Percentiles rank a stretch among this genome's conserved stretches.
phyloP scores from a whole-genome alignment of 1,140 invertebrate species.

The Carposina sasakii region DNA sequence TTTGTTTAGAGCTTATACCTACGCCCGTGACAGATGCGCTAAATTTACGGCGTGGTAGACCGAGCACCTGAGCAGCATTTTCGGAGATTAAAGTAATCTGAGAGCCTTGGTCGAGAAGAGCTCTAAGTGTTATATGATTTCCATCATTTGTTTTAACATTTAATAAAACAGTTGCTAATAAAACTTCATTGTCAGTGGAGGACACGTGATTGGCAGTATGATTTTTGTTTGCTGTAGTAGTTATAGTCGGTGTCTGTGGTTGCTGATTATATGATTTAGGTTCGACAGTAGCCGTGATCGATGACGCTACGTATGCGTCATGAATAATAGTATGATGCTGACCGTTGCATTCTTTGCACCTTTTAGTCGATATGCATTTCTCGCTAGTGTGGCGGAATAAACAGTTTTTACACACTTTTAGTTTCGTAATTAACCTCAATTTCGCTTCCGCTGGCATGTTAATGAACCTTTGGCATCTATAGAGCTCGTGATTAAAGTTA shows the following conservation, averaged over 20 bases:
- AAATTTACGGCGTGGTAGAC: background rate
- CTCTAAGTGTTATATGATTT: constrained; percentile 2
- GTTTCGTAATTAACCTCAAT: background rate
- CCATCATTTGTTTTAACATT: no score
- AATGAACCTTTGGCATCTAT: background rate
- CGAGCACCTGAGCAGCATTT: background rate
- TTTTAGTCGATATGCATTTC: background rate
- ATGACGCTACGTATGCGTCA: background rate
- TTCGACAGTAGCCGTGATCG: no score
- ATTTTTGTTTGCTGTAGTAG: background rate
- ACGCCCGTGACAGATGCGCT: background rate
- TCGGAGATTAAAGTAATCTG: background rate
- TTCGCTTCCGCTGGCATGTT: background rate
- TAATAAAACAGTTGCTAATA: no score
- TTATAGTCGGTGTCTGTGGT: background rate
- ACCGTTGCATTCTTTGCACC: background rate
- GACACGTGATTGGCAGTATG: background rate
- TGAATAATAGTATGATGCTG: background rate
- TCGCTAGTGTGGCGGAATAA: background rate
- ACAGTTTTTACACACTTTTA: background rate
- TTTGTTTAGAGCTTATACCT: background rate
- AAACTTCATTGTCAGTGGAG: background rate
- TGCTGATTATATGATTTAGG: no score
- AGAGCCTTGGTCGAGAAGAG: background rate
- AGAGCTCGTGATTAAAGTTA: background rate